phyloP scores from a whole-genome alignment of 2,113 vertebrate species.

The Brevimyrus niger region DNA sequence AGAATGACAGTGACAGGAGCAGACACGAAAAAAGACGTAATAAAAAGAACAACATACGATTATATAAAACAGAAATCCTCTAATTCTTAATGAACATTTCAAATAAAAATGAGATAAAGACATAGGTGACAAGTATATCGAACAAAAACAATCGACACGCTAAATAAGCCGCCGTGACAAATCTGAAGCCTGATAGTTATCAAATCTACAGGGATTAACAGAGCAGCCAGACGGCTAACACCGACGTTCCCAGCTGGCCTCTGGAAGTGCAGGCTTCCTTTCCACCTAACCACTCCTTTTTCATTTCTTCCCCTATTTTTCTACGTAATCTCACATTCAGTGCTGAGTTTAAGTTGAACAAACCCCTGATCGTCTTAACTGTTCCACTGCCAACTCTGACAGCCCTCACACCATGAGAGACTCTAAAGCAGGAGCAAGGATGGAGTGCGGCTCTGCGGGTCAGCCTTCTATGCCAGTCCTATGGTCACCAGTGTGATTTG shows the following conservation, averaged over 20 bases:
- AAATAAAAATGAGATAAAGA: not conserved
- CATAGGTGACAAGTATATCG: not conserved
- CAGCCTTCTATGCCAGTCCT: not conserved
- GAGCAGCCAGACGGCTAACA: not conserved
- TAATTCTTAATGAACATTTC: not conserved
- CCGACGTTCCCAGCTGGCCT: not conserved
- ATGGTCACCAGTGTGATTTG: not conserved
- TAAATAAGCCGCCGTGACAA: not conserved
- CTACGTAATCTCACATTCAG: not conserved
- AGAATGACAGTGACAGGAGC: too few species aligned
- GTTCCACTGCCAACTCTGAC: not conserved
- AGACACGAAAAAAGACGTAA: too few species aligned
- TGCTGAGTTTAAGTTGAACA: not conserved
- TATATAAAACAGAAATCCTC: not conserved
- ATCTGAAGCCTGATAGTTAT: not conserved
- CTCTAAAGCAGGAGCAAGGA: not conserved
- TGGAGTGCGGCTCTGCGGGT: not conserved
- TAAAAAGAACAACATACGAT: too few species aligned
- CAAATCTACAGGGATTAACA: not conserved
- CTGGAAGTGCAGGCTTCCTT: not conserved
- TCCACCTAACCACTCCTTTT: not conserved
- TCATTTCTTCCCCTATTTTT: not conserved
- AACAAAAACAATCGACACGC: not conserved
- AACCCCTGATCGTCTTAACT: not conserved
- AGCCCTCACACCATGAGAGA: not conserved